Conservation (phyloP, 1,140 invertebrate genomes). For the Drosophila fuyamai region DNA sequence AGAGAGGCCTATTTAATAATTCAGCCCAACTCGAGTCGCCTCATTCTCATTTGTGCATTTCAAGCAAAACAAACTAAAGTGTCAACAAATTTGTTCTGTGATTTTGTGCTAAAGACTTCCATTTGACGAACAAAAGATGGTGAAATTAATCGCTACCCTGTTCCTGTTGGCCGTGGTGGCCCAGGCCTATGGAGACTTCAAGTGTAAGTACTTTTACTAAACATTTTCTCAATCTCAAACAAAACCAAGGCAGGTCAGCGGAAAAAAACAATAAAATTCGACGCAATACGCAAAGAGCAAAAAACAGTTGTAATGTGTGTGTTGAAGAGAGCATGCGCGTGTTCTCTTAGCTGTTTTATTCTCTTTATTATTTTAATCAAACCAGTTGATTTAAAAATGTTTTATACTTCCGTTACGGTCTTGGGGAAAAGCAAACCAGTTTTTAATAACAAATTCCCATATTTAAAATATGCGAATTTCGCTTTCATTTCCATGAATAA, state of each 20-base stretch:
- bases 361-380: conserved; percentile 24
- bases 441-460: conserved; percentile 38
- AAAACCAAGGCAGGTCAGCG: conserved; percentile 60
- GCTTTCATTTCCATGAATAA: conserved; percentile 26
- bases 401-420: conserved; percentile 29
- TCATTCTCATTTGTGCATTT: conserved; percentile 82
- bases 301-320: conserved; percentile 18
- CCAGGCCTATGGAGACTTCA: conserved; percentile 63
- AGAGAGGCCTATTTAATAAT: conserved; percentile 72
- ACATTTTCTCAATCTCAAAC: conserved; percentile 17
- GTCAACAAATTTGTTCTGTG: conserved; percentile 74
- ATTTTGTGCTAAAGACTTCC: conserved; percentile 76
- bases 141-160: conserved; percentile 71
- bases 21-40: conserved; percentile 50
- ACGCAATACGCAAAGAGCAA: conserved; percentile 58
- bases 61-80: conserved; percentile 53
- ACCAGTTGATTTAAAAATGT: conserved; percentile 31
- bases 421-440: conserved; percentile 40
- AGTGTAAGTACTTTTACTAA: conserved; percentile 61
- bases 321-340: conserved; percentile 35
- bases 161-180: conserved; percentile 65
- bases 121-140: conserved; percentile 67
- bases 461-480: conserved; percentile 41
- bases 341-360: conserved; percentile 19
- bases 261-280: conserved; percentile 64